Percentiles rank a stretch among this genome's conserved stretches.
phyloP scores from a whole-genome alignment of 2,113 vertebrate species.

The Athene noctua region DNA sequence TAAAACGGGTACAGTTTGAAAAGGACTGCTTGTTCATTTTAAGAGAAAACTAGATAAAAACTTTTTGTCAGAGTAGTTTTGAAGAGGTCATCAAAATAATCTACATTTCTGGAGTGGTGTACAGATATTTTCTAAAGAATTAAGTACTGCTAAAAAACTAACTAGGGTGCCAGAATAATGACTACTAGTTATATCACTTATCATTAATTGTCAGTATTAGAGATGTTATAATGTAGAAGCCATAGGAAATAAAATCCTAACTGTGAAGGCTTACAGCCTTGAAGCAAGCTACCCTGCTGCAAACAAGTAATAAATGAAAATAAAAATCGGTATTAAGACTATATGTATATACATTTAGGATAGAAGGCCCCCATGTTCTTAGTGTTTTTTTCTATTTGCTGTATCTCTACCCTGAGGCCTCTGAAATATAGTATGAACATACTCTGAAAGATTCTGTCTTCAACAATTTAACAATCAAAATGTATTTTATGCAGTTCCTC shows the following conservation, averaged over 20 bases:
- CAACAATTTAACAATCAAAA: not conserved
- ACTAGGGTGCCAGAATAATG: not conserved
- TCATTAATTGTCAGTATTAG: not conserved
- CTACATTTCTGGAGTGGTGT: not conserved
- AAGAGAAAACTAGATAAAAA: not conserved
- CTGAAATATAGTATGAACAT: not conserved
- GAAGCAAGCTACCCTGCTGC: not conserved
- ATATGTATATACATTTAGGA: not conserved
- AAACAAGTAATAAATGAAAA: not conserved
- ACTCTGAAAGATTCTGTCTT: not conserved
- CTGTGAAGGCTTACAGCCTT: not conserved
- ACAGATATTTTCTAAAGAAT: not conserved
- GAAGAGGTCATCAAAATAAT: not conserved
- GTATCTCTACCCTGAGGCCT: not conserved
- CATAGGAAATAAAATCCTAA: not conserved
- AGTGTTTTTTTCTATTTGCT: not conserved
- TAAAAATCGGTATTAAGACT: not conserved
- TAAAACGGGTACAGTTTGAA: not conserved
- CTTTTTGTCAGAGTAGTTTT: not conserved
- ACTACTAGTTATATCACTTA: not conserved
- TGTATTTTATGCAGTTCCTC: not conserved
- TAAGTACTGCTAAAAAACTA: not conserved
- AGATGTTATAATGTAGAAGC: not conserved
- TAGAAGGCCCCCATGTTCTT: not conserved
- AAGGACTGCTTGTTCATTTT: not conserved